Base-by-base conservation (phyloP, 2,888 invertebrate genomes). In the Ectemnius lituratus region DNA sequence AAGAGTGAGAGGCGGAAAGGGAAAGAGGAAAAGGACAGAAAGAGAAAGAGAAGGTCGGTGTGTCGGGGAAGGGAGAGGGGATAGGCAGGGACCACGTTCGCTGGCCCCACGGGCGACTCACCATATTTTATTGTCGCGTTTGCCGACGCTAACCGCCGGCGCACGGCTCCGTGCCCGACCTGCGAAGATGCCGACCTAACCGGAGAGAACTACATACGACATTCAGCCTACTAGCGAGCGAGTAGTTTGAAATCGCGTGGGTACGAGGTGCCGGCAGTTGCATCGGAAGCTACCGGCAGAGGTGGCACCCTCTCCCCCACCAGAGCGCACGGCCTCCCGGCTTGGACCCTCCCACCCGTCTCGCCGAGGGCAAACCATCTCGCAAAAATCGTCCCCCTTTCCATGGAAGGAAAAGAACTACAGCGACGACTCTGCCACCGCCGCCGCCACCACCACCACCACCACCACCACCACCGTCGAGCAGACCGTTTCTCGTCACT, bases 331-430 rank as follows among this genome's bases (percentile, higher is more conserved):
- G 85, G 82, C 86, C 85, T 84, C 86, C 84, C 84, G 83, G 82
- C 82, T 84, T 85, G 88, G 90, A 86, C 85, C 90, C 90, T 88
- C 90, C 90, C 88, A 90, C 86, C 86, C 81, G 83, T 71, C 75
- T 78, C 76, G 81, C 76, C 81, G 85, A 80, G 85, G 84, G 85
- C 85, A 86, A 86, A 86, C 86, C 88, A 86, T 86, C 89, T 89
- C 86, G 88, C 89, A 90, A 90, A 90, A 90, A 90, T 90, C 88
- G 87, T 86, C 89, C 87, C 86, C 88, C 85, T 86, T 87, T 86
- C 87, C 84, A 80, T 76, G 77, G 83, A 85, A 86, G 84, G 86
- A 88, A 88, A 89, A 88, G 87, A 89, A 89, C 86, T 84, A 86
- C 88, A 84, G 86, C 86, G 88, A 89, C 87, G 87, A 88, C 87